phyloP scores from a whole-genome alignment of 2,888 invertebrate species.

The Drosophila hawaiiensis region DNA sequence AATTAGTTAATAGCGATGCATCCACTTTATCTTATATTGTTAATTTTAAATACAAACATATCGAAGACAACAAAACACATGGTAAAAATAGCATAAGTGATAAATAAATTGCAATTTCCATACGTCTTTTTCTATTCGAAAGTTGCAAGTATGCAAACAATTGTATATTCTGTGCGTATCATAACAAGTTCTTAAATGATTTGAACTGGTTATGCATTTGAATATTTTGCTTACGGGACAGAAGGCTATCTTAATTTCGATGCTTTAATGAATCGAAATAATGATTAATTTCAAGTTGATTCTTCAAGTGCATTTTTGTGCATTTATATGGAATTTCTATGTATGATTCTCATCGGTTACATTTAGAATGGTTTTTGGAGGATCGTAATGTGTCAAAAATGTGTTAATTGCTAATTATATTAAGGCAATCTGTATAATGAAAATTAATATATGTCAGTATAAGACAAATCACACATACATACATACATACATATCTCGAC shows the following conservation, averaged over 20 bases:
- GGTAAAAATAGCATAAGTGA: neutral
- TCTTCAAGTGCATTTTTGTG: constrained; percentile 11
- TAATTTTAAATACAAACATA: constrained; percentile 1
- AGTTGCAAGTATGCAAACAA: neutral
- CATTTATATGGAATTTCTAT: neutral
- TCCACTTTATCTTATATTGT: constrained; percentile 12
- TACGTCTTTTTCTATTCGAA: neutral
- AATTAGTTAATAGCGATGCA: constrained; percentile 30
- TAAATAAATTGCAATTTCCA: neutral
- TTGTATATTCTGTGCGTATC: neutral
- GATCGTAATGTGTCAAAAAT: neutral
- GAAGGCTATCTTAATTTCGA: neutral
- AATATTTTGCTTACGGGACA: neutral
- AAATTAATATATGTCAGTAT: constrained; percentile 4
- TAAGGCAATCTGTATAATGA: neutral
- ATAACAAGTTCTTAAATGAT: neutral
- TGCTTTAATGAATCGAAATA: neutral
- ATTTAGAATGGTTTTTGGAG: neutral
- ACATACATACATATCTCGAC: constrained; percentile 2
- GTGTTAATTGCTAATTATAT: neutral
- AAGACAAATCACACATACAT: constrained; percentile 1
- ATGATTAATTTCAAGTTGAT: neutral
- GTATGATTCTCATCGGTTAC: neutral
- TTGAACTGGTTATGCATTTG: neutral
- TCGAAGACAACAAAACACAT: neutral